Conservation (phyloP, 2,797 vertebrate genomes). For the Sebastes alutus region DNA sequence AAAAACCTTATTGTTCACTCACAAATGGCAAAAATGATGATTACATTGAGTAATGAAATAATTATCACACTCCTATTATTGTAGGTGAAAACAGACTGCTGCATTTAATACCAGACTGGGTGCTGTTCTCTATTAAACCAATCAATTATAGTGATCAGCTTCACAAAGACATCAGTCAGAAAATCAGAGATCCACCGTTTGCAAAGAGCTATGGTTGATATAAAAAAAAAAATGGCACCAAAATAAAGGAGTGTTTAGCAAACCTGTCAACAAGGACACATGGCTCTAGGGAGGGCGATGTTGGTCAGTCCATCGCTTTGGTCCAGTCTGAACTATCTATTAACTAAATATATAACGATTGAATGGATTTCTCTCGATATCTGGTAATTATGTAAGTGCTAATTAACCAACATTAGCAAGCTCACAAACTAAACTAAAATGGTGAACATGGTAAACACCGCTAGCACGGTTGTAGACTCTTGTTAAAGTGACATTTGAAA, state of each 20-base stretch:
- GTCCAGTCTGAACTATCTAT: not conserved
- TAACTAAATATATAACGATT: not conserved
- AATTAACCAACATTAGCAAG: not conserved
- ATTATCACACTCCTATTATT: not conserved
- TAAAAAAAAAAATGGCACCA: not conserved
- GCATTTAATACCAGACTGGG: not conserved
- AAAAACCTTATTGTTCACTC: not conserved
- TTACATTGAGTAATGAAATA: not conserved
- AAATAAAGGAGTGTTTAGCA: not conserved
- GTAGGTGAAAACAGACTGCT: not conserved
- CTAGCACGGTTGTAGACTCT: not conserved
- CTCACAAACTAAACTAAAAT: not conserved
- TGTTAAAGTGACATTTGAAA: not conserved
- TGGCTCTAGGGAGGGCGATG: not conserved
- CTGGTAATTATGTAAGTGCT: not conserved
- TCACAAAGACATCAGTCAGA: not conserved
- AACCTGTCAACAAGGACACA: not conserved
- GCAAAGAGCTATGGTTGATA: not conserved
- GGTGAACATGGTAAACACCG: not conserved
- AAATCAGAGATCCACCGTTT: not conserved
- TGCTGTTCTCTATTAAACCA: not conserved
- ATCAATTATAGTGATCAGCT: constrained; percentile 1
- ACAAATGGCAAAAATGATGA: not conserved
- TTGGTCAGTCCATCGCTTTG: not conserved
- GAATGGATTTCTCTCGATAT: not conserved